A percentile compares a stretch with the other conserved stretches of the same genome.
phyloP scores from a whole-genome alignment of 2,888 invertebrate species.

The Drosophila putrida region DNA sequence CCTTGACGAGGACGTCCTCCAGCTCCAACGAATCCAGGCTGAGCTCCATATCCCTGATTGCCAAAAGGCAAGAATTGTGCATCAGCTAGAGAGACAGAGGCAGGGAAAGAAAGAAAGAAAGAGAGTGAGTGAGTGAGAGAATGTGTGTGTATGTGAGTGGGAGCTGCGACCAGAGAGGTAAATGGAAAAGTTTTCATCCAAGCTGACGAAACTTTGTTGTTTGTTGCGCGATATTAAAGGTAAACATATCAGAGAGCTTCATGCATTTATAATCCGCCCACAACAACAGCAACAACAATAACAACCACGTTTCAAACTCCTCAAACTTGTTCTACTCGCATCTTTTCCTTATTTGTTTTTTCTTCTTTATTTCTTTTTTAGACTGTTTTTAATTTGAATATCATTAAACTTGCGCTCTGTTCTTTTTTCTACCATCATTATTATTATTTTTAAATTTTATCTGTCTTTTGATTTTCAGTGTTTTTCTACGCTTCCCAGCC shows the following conservation, averaged over 20 bases:
- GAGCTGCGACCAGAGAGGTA: conserved; percentile 11
- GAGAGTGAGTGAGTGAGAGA: not conserved
- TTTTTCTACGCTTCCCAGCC: conserved; percentile 1
- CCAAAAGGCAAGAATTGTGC: conserved; percentile 61
- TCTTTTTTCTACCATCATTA: conserved; percentile 27
- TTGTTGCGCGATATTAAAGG: conserved; percentile 62
- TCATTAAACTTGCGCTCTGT: conserved; percentile 51
- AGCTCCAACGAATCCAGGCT: conserved; percentile 21
- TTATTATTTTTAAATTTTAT: conserved; percentile 38
- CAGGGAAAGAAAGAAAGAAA: not conserved
- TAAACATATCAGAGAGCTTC: conserved; percentile 58
- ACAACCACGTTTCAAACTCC: conserved; percentile 4
- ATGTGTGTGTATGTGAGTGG: not conserved
- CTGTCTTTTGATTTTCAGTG: conserved; percentile 7
- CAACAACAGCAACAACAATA: conserved; percentile 13
- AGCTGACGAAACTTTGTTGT: conserved; percentile 62
- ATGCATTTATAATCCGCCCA: conserved; percentile 56
- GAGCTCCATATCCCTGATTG: conserved; percentile 21
- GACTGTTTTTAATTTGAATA: conserved; percentile 69
- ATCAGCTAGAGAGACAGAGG: conserved; percentile 32
- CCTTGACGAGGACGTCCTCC: conserved; percentile 51
- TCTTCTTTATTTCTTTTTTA: conserved; percentile 28
- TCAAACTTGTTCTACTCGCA: conserved; percentile 63
- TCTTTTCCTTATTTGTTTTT: conserved; percentile 17
- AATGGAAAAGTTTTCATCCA: conserved; percentile 53